A percentile compares a stretch with the other conserved stretches of the same genome.
Conservation (phyloP, 2,113 vertebrate species). For the Hippocampus mohnikei region DNA sequence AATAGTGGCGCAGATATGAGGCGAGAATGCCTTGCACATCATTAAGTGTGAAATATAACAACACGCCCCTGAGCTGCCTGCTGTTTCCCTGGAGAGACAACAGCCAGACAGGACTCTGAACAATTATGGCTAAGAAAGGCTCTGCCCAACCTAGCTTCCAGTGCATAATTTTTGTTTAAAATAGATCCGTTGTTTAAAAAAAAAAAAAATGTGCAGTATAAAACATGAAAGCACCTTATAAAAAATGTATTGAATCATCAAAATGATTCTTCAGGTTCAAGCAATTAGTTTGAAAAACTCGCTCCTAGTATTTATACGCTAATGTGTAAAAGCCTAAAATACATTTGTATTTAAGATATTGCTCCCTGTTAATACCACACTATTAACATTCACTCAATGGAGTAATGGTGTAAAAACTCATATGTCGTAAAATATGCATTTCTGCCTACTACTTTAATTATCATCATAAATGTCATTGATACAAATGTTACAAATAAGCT, state of each 20-base stretch:
- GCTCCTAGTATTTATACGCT: not conserved
- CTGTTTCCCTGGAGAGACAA: constrained; percentile 53
- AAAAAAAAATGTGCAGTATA: constrained; percentile 3
- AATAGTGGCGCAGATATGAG: constrained; percentile 64
- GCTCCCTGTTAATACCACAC: not conserved
- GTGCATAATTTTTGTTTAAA: constrained; percentile 45
- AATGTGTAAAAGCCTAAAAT: not conserved
- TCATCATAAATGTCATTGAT: not conserved
- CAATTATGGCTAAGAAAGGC: constrained; percentile 52
- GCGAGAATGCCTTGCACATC: constrained; percentile 62
- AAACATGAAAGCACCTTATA: constrained; percentile 16
- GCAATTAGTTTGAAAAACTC: not conserved
- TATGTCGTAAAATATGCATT: not conserved
- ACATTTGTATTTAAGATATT: not conserved
- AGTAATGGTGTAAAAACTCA: not conserved
- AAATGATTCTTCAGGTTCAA: constrained; percentile 25
- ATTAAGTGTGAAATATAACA: constrained; percentile 75
- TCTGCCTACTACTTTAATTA: not conserved
- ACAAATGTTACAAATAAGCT: not conserved
- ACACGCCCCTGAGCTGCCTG: constrained; percentile 59
- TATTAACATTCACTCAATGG: not conserved
- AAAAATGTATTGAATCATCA: constrained; percentile 16
- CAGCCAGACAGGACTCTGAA: constrained; percentile 48
- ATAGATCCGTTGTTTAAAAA: constrained; percentile 22
- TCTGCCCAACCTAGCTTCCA: constrained; percentile 40